phyloP scores from a whole-genome alignment of 2,888 invertebrate species.

The Folsomia candida region DNA sequence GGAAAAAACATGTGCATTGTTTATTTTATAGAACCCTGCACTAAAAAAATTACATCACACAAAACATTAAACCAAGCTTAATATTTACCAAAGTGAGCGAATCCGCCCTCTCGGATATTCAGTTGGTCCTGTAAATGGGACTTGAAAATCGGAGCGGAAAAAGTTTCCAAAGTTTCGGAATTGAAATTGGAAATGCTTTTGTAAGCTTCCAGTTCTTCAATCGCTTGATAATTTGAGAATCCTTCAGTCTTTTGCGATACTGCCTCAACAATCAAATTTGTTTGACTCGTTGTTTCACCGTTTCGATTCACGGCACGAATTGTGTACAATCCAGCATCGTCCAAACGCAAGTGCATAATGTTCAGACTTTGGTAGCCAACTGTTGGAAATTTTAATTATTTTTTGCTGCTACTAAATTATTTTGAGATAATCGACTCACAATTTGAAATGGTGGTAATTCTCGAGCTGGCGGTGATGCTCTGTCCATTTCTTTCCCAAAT shows the following conservation, averaged over 20 bases:
- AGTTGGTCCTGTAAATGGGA: conserved; percentile 83
- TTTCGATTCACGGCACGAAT: conserved; percentile 85
- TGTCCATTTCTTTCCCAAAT: conserved; percentile 70
- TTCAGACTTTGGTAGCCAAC: conserved; percentile 98
- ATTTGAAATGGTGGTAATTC: conserved; percentile 96
- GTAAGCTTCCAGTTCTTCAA: conserved; percentile 86
- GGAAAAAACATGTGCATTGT: no score
- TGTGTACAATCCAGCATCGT: conserved; percentile 94
- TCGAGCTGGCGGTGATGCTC: conserved; percentile 92
- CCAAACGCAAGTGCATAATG: conserved; percentile 96
- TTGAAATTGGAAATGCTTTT: conserved; percentile 77
- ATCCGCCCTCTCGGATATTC: conserved; percentile 84
- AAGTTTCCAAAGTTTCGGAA: conserved; percentile 66
- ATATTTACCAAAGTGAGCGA: conserved; percentile 94
- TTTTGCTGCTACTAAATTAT: no score
- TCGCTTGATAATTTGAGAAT: conserved; percentile 80
- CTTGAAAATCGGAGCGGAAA: conserved; percentile 80
- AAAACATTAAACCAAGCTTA: no score
- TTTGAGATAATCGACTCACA: no score
- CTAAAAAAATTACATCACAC: no score
- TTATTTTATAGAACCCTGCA: no score
- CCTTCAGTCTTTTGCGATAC: conserved; percentile 70
- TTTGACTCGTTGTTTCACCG: conserved; percentile 67
- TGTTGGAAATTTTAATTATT: no score
- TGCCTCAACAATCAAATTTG: conserved; percentile 18